Conservation (phyloP, 2,797 vertebrate genomes). For the Chanos chanos region DNA sequence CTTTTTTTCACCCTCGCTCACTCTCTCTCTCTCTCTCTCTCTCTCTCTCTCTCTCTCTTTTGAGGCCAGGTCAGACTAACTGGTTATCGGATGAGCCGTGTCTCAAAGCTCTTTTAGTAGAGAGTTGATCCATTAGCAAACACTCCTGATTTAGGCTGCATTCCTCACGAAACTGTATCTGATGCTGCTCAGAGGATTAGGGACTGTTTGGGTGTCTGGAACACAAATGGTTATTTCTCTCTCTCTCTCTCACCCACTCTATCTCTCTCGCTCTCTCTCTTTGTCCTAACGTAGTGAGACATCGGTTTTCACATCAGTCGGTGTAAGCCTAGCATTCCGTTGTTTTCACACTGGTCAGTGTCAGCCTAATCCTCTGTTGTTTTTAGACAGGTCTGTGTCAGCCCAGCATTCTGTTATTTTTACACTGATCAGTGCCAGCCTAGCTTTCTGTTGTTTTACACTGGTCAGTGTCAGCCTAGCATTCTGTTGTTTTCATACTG, state of each 20-base stretch:
- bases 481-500: no score
- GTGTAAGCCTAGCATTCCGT: no score
- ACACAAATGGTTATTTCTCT: slow-evolving; percentile 9
- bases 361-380: no score
- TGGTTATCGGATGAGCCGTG: slow-evolving; percentile 24
- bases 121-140: slow-evolving; percentile 37
- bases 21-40: slow-evolving; percentile 3
- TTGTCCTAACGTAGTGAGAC: no score
- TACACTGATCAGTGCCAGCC: no score
- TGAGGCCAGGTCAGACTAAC: slow-evolving; percentile 35
- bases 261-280: not conserved
- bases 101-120: slow-evolving; percentile 30
- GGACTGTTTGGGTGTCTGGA: slow-evolving; percentile 27
- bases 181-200: slow-evolving; percentile 15
- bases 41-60: slow-evolving; percentile 23
- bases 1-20: not conserved
- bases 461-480: no score
- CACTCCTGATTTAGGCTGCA: slow-evolving; percentile 16
- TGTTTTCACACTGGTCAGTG: no score
- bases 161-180: slow-evolving; percentile 28
- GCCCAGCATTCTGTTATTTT: no score
- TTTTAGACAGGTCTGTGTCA: no score
- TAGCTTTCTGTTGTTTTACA: no score
- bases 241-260: no score
- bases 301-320: no score